These are phyloP conservation scores for Strigamia transsilvanica DNA, from an alignment of 2,888 invertebrate species.

Conservation along the genomic window DNA sequence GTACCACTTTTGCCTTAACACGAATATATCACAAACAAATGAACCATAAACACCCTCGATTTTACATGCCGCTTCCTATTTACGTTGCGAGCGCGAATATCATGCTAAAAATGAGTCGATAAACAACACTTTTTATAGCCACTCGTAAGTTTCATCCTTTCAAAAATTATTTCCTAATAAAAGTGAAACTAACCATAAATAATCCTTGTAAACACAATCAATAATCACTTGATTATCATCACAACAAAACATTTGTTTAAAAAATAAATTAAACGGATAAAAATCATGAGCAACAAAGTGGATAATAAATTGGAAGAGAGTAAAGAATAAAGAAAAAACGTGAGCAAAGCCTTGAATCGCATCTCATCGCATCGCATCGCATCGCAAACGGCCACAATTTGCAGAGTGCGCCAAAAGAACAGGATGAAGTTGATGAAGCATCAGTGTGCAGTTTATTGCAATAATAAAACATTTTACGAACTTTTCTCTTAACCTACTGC, in stretches of 20 bases:
- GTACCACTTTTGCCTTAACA: slow-evolving; percentile 1
- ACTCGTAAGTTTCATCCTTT: not conserved
- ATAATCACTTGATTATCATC: not conserved
- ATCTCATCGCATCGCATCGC: too few relatives aligned
- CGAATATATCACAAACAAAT: not conserved
- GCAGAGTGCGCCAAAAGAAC: not conserved
- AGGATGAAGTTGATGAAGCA: slow-evolving; percentile 2
- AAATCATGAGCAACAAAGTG: too few relatives aligned
- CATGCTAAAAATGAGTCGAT: slow-evolving; percentile 8
- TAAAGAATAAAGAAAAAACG: too few relatives aligned
- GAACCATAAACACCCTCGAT: not conserved
- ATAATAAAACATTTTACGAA: slow-evolving; percentile 8
- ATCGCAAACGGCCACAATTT: not conserved
- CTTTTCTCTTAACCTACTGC: not conserved
- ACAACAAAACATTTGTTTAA: too few relatives aligned
- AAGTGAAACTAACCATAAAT: not conserved
- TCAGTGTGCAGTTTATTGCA: slow-evolving; percentile 2
- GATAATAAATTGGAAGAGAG: too few relatives aligned
- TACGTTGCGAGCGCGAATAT: not conserved
- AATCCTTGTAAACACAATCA: not conserved
- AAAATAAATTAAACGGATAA: too few relatives aligned
- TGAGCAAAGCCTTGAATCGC: too few relatives aligned
- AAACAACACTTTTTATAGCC: not conserved
- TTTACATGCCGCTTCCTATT: not conserved
- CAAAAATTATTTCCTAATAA: not conserved